A percentile compares a stretch with the other conserved stretches of the same genome.
Evolutionary conservation across 2,888 invertebrate genomes (phyloP).

Genomic region (Allolobophora icterica): DNA sequence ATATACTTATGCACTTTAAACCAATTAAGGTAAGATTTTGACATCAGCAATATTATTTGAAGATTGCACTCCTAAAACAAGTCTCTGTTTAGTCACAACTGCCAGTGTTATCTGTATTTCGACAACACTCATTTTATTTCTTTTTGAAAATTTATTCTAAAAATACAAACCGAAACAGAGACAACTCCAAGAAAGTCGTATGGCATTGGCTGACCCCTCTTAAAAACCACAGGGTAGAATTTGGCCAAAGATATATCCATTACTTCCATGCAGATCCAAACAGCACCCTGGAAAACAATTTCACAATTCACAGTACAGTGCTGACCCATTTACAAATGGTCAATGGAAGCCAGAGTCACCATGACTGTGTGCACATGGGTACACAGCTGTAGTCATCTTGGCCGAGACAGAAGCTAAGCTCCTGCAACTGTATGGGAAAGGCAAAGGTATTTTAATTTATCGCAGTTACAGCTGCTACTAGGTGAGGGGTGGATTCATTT

Average conservation of each 20-base stretch:
- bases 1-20: too few species aligned
- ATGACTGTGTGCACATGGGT: too few species aligned
- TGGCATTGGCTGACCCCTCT: slow-evolving; percentile 44
- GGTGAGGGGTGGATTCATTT: too few species aligned
- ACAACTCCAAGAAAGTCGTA: slow-evolving; percentile 58
- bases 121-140: background rate
- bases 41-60: background rate
- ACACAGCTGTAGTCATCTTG: too few species aligned
- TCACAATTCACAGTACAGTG: background rate
- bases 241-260: slow-evolving; percentile 98
- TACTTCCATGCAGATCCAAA: slow-evolving; percentile 99
- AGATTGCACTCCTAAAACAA: background rate
- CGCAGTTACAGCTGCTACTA: too few species aligned
- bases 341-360: too few species aligned
- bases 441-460: too few species aligned
- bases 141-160: background rate
- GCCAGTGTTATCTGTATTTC: background rate
- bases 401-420: too few species aligned
- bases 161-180: slow-evolving; percentile 44
- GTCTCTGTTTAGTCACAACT: too few species aligned
- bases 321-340: too few species aligned
- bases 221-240: slow-evolving; percentile 86
- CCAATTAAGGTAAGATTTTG: too few species aligned
- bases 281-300: slow-evolving; percentile 77
- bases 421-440: too few species aligned